These are phyloP conservation scores for Thunnus albacares DNA, from an alignment of 2,797 vertebrate genomes.

Conservation along the genomic window DNA sequence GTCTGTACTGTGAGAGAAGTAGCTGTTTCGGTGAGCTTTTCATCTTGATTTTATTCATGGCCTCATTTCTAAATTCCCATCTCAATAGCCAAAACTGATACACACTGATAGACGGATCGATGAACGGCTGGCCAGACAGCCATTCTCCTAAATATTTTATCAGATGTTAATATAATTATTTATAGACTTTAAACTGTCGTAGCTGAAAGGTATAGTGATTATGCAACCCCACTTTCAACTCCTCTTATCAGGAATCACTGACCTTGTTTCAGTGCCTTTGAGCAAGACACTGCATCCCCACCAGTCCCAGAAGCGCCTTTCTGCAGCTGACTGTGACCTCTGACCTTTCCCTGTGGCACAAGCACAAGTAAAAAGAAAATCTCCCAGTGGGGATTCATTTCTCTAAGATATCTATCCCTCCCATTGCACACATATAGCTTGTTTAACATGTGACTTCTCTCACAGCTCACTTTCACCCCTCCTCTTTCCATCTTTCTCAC, in stretches of 20 bases:
- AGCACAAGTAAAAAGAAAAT: slow-evolving; percentile 26
- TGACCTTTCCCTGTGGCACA: slow-evolving; percentile 33
- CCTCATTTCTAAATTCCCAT: neutral
- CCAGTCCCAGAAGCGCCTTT: neutral
- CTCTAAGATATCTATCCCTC: slow-evolving; percentile 26
- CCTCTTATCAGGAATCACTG: slow-evolving; percentile 16
- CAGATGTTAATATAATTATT: neutral
- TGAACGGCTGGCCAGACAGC: neutral
- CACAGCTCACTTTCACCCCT: slow-evolving; percentile 12
- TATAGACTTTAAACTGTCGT: slow-evolving; percentile 6
- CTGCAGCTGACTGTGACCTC: slow-evolving; percentile 45
- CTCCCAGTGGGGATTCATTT: slow-evolving; percentile 18
- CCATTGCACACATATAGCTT: slow-evolving; percentile 2
- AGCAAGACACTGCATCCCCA: neutral
- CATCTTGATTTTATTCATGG: neutral
- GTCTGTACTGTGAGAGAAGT: neutral
- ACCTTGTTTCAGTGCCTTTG: slow-evolving; percentile 24
- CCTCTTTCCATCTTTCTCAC: slow-evolving; percentile 26
- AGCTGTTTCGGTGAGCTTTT: neutral
- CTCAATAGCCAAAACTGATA: neutral
- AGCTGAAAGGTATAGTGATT: neutral
- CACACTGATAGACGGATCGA: neutral
- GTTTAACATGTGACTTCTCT: slow-evolving; percentile 21
- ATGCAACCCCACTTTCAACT: neutral
- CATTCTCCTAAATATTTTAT: neutral